Conservation (phyloP, 2,113 vertebrate species). For the Clinocottus analis region DNA sequence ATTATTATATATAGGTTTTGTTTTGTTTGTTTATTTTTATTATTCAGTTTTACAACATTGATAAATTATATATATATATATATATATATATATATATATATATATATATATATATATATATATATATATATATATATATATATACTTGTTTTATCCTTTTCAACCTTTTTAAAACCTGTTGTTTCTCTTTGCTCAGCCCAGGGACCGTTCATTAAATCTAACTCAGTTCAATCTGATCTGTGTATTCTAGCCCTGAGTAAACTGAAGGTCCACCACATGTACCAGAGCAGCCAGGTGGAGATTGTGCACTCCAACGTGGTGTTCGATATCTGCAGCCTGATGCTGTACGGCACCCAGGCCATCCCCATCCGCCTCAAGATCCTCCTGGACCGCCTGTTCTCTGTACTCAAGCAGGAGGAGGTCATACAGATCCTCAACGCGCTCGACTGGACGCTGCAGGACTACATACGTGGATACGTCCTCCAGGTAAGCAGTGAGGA, state of each 20-base stretch:
- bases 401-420: constrained; percentile 96
- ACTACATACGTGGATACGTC: constrained; percentile 97
- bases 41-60: neutral
- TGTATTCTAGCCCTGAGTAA: constrained; percentile 92
- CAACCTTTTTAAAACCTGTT: neutral
- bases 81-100: too few relatives aligned
- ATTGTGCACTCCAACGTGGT: constrained; percentile 98
- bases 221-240: constrained; percentile 16
- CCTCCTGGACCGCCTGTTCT: constrained; percentile 97
- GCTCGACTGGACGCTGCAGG: constrained; percentile 97
- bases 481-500: constrained; percentile 86
- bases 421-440: constrained; percentile 96
- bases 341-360: constrained; percentile 97
- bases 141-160: neutral
- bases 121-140: too few relatives aligned
- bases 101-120: too few relatives aligned
- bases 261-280: constrained; percentile 91
- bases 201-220: neutral
- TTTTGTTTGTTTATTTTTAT: neutral
- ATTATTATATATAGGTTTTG: too few relatives aligned
- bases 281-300: constrained; percentile 95
- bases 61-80: neutral
- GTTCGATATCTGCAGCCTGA: constrained; percentile 98
- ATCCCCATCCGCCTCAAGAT: constrained; percentile 97
- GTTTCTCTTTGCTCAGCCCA: neutral